Conservation (phyloP, 1,140 invertebrate species). For the Orchesella cincta region DNA sequence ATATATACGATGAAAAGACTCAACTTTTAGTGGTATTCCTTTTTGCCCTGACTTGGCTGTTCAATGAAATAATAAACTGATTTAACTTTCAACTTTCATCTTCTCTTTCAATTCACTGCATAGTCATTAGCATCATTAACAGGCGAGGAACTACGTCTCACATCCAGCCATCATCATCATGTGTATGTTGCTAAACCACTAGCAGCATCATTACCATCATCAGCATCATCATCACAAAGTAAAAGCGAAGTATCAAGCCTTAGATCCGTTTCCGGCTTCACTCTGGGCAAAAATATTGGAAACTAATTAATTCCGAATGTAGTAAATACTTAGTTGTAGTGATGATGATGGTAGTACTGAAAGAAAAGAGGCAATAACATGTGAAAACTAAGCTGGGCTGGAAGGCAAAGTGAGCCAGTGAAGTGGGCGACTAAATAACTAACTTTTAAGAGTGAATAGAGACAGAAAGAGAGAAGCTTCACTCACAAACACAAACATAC, state of each 20-base stretch:
- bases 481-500: neutral
- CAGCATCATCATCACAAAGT: neutral
- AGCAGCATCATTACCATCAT: neutral
- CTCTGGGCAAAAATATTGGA: constrained; percentile 24
- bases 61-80: constrained; percentile 20
- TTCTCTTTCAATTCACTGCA: constrained; percentile 3
- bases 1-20: neutral
- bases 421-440: constrained; percentile 27
- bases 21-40: neutral
- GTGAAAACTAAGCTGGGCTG: constrained; percentile 8
- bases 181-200: neutral
- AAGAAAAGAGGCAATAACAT: constrained; percentile 5
- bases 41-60: neutral
- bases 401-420: constrained; percentile 6
- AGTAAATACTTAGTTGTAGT: neutral
- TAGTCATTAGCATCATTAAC: constrained; percentile 17
- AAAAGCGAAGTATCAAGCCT: constrained; percentile 12
- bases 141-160: too few species aligned
- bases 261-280: constrained; percentile 26
- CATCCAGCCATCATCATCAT: constrained; percentile 10
- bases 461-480: neutral
- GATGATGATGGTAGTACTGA: neutral
- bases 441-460: neutral
- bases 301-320: constrained; percentile 28
- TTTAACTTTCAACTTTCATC: constrained; percentile 29